Evolutionary conservation across 2,113 vertebrate species (phyloP).

Genomic region (Atherinomorus stipes): DNA sequence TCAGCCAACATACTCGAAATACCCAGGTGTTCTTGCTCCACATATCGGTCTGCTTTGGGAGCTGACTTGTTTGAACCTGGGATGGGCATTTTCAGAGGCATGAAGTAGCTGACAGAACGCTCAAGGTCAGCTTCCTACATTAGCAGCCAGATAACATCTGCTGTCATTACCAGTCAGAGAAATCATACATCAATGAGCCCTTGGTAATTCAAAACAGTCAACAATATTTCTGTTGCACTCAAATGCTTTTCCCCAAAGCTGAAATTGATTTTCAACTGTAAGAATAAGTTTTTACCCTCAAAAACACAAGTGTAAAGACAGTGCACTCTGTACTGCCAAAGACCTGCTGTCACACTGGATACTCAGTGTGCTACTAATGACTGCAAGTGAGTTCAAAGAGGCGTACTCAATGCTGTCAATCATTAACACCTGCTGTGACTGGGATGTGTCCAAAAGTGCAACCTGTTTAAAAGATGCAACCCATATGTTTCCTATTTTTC

Average conservation of each 20-base stretch:
- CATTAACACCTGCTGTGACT: slow-evolving; percentile 34
- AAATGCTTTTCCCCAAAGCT: too few species aligned
- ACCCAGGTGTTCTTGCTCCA: background rate
- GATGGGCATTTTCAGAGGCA: slow-evolving; percentile 6
- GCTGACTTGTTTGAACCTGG: slow-evolving; percentile 4
- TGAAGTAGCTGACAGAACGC: background rate
- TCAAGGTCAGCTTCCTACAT: background rate
- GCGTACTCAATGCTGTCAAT: slow-evolving; percentile 34
- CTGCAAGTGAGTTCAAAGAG: slow-evolving; percentile 43
- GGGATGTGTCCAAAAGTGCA: slow-evolving; percentile 21
- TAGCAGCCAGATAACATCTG: background rate
- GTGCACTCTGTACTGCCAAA: background rate
- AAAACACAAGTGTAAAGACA: background rate
- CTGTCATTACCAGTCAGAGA: background rate
- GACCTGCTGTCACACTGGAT: background rate
- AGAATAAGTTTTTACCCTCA: background rate
- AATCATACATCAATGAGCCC: background rate
- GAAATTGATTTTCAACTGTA: background rate
- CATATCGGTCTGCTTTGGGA: background rate
- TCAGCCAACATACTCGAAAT: background rate
- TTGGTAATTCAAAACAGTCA: background rate
- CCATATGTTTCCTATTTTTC: slow-evolving; percentile 12
- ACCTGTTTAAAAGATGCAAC: slow-evolving; percentile 23
- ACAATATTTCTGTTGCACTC: background rate
- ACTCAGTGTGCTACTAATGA: slow-evolving; percentile 12